Percentiles rank a stretch among this genome's conserved stretches.
These are phyloP conservation scores for Allacma fusca DNA, from an alignment of 2,888 invertebrate genomes.

Conservation along the genomic window DNA sequence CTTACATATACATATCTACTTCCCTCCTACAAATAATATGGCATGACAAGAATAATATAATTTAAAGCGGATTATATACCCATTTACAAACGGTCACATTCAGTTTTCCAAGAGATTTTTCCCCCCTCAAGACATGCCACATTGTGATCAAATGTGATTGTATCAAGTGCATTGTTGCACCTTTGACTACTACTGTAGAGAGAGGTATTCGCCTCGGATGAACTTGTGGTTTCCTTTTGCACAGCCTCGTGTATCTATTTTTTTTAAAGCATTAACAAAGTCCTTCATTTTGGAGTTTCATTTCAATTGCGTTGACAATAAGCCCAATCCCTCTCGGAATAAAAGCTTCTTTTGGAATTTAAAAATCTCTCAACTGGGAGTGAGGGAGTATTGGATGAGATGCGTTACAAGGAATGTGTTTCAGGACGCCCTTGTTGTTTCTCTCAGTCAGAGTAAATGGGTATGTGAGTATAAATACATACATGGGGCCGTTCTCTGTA, in stretches of 20 bases:
- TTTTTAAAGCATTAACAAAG: too few species aligned
- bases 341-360: neutral
- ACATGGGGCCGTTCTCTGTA: too few species aligned
- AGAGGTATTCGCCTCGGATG: neutral
- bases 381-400: too few species aligned
- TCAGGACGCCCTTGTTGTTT: too few species aligned
- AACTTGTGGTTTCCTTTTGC: slow-evolving; percentile 24
- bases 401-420: too few species aligned
- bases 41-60: too few species aligned
- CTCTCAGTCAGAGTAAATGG: too few species aligned
- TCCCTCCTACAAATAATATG: too few species aligned
- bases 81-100: neutral
- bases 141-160: neutral
- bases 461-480: too few species aligned
- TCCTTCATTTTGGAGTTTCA: neutral
- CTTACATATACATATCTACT: too few species aligned
- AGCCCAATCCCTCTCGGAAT: neutral
- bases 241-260: neutral
- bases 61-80: too few species aligned
- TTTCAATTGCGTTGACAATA: neutral
- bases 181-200: too few species aligned
- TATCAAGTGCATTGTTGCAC: slow-evolving; percentile 30
- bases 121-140: neutral
- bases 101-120: neutral
- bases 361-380: neutral